Evolutionary conservation across 2,797 vertebrate species (phyloP).

Genomic region (Nothura maculosa): DNA sequence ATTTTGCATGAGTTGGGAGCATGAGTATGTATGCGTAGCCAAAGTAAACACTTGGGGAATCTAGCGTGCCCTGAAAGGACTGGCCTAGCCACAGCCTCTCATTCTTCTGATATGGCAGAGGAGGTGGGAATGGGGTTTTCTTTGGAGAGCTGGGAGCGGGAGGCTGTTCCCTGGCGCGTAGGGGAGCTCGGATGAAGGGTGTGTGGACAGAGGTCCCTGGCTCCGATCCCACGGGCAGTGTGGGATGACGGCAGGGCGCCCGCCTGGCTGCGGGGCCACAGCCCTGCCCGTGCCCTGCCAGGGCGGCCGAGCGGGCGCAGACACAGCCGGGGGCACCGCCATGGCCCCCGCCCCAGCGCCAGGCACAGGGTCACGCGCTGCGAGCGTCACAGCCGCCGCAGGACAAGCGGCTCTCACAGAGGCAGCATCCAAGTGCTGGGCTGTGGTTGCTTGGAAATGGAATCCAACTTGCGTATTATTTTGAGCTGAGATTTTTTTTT

Average conservation of each 20-base stretch:
- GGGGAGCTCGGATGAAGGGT: background rate
- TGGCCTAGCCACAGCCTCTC: background rate
- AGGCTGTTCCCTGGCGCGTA: background rate
- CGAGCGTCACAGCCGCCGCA: fast-evolving
- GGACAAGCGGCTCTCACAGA: background rate
- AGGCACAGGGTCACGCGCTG: fast-evolving
- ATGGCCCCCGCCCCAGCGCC: background rate
- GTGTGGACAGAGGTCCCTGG: background rate
- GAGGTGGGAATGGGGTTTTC: background rate
- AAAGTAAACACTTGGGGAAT: background rate
- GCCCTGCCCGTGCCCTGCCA: background rate
- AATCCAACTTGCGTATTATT: slow-evolving; percentile 56
- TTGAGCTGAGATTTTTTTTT: slow-evolving; percentile 49
- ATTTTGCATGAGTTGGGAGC: background rate
- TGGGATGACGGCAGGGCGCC: background rate
- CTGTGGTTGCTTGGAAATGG: slow-evolving; percentile 61
- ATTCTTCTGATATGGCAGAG: background rate
- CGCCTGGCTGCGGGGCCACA: background rate
- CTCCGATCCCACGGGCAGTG: fast-evolving
- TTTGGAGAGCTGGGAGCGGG: background rate
- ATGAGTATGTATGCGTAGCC: background rate
- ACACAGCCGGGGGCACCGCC: background rate
- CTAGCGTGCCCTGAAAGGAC: background rate
- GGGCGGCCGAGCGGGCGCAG: background rate
- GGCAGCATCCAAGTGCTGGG: slow-evolving; percentile 44